Base-by-base conservation (phyloP, 2,888 invertebrate genomes). In the Listrodromus nycthemerus region DNA sequence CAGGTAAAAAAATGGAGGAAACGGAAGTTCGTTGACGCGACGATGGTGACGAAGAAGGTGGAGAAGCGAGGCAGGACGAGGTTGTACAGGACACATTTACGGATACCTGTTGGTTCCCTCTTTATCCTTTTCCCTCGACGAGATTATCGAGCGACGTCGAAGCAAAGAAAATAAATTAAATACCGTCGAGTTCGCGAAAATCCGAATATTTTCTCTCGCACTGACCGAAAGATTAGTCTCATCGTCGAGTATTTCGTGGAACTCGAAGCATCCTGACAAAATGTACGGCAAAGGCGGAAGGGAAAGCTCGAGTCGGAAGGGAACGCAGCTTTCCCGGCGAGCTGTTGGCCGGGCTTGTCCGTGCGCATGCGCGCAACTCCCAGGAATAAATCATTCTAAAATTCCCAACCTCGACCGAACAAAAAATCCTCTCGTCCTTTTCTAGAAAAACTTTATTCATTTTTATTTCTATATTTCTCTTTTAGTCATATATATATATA, bases 241-340 rank as follows among this genome's bases (percentile, higher is more conserved):
- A 30, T n/a, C 13, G 37, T 33, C 19, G 33, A 55, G 6, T 19
- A 69, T 16, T 61, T 61, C 61, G 27, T n/a, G 3, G 16, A 61
- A 61, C 24, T 74, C 16, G 10, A 7, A 58, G 19, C 58, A 1
- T 70, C 45, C 45, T 30, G 33, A 24, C n/a, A 50, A 75, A 83
- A 79, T 70, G 65, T 67, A 61, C 21, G 70, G 66, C 27, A 66
- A 21, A 73, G 41, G 27, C 67, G 21, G 41, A 45, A 45, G 27
- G 21, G 58, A 71, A 61, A 77, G 80, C 61, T 24, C 63, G 71
- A 52, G 45, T 58, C 48, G 21, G 63, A 45, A 3, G 48, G 37
- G 63, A 80, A 61, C 73, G 45, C 30, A 30, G 48, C 75, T 61
- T 83, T 83, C 77, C 76, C 76, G 80, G 83, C 80, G 76, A 80